phyloP scores from a whole-genome alignment of 2,113 vertebrate genomes.

The Oryzias curvinotus region DNA sequence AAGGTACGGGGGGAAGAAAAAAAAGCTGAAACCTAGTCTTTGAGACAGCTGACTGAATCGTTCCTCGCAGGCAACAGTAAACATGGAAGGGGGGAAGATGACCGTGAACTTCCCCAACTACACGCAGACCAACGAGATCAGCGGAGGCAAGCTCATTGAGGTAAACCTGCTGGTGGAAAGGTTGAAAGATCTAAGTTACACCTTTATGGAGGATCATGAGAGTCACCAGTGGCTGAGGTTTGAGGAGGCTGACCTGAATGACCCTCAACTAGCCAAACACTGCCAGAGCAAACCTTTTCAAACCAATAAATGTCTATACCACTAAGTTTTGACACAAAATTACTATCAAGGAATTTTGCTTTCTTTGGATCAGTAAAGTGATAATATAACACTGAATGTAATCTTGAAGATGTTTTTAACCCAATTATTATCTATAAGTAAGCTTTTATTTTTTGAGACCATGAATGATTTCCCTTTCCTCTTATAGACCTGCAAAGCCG shows the following conservation, averaged over 20 bases:
- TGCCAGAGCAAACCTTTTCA: too few species aligned
- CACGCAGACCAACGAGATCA: constrained; percentile 73
- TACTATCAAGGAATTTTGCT: too few species aligned
- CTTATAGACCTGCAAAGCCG: constrained; percentile 56
- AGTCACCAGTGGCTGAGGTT: background rate
- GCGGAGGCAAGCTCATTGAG: constrained; percentile 74
- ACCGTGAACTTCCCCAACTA: constrained; percentile 82
- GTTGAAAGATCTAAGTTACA: background rate
- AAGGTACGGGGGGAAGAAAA: constrained; percentile 77
- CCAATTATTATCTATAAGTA: too few species aligned
- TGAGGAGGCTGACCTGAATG: background rate
- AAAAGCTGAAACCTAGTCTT: constrained; percentile 22
- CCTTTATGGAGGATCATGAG: too few species aligned
- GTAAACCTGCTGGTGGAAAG: constrained; percentile 52
- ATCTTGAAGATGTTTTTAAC: too few species aligned
- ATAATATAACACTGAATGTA: too few species aligned
- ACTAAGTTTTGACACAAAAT: too few species aligned
- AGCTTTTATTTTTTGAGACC: too few species aligned
- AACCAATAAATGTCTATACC: too few species aligned
- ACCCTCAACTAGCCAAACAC: constrained; percentile 2
- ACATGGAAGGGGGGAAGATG: constrained; percentile 66
- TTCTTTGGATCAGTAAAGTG: too few species aligned
- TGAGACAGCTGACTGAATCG: background rate
- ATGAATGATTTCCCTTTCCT: background rate
- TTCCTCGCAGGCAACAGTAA: constrained; percentile 69